phyloP scores from a whole-genome alignment of 2,888 invertebrate genomes.

The Eupithecia inturbata region DNA sequence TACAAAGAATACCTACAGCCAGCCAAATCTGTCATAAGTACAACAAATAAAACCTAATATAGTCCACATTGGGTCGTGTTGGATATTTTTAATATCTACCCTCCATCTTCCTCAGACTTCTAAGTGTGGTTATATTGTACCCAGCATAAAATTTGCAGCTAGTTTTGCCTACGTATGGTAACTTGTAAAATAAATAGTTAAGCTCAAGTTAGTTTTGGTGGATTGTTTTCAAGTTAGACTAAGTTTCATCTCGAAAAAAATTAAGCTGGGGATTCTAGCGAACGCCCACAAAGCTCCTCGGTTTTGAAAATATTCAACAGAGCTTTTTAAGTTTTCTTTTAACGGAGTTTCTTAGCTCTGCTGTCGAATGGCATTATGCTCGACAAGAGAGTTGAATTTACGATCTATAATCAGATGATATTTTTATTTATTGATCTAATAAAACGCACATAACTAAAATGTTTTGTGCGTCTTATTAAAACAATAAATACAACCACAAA shows the following conservation, averaged over 20 bases:
- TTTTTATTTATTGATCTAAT: too few species aligned
- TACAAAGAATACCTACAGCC: conserved; percentile 6
- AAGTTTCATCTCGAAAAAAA: neutral
- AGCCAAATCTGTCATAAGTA: neutral
- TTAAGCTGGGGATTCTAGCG: neutral
- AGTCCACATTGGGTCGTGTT: neutral
- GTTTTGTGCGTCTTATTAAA: too few species aligned
- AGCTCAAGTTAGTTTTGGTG: neutral
- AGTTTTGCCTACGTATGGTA: neutral
- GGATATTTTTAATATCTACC: neutral
- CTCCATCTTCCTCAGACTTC: neutral
- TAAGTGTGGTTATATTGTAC: neutral
- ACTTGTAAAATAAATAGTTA: neutral
- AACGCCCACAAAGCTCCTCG: neutral
- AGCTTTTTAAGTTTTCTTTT: neutral
- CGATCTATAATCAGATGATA: neutral
- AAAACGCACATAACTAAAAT: too few species aligned
- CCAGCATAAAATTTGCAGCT: neutral
- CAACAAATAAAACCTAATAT: neutral
- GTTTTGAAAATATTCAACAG: conserved; percentile 1
- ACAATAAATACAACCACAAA: too few species aligned
- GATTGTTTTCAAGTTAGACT: neutral
- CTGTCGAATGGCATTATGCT: neutral
- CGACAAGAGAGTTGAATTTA: neutral
- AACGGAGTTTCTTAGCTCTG: neutral